Evolutionary conservation across 2,797 vertebrate species (phyloP).

Genomic region (Tolypeutes matacus): DNA sequence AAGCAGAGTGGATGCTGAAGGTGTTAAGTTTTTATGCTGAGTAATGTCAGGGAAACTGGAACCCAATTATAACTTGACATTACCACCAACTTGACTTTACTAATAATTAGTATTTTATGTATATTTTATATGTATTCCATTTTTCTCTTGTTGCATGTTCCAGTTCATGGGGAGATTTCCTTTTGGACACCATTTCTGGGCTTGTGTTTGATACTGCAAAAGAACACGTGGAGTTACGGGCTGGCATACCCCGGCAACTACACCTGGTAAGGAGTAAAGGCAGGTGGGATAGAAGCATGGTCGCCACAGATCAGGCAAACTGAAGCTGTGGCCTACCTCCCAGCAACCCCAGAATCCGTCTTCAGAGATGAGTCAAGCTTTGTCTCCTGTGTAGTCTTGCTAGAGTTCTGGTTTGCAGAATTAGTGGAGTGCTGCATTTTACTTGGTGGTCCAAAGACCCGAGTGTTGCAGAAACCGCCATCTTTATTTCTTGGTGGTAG

Average conservation of each 20-base stretch:
- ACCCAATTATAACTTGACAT: background rate
- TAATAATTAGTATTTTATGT: background rate
- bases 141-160: background rate
- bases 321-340: fast-evolving
- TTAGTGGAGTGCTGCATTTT: fast-evolving
- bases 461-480: background rate
- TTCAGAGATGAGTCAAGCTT: background rate
- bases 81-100: background rate
- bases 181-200: conserved; percentile 92
- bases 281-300: background rate
- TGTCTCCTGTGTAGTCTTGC: background rate
- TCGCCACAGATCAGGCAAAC: too few species aligned
- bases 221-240: conserved; percentile 88
- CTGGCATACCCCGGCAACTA: conserved; percentile 91
- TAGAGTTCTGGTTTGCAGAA: background rate
- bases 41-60: background rate
- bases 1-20: background rate
- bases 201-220: conserved; percentile 91
- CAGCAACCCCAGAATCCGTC: background rate
- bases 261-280: conserved; percentile 89
- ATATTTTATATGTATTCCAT: background rate
- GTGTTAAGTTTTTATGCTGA: background rate
- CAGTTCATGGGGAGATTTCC: conserved; percentile 95
- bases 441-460: fast-evolving
- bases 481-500: background rate